phyloP scores from a whole-genome alignment of 2,797 vertebrate genomes.

The Pogonophryne albipinna region DNA sequence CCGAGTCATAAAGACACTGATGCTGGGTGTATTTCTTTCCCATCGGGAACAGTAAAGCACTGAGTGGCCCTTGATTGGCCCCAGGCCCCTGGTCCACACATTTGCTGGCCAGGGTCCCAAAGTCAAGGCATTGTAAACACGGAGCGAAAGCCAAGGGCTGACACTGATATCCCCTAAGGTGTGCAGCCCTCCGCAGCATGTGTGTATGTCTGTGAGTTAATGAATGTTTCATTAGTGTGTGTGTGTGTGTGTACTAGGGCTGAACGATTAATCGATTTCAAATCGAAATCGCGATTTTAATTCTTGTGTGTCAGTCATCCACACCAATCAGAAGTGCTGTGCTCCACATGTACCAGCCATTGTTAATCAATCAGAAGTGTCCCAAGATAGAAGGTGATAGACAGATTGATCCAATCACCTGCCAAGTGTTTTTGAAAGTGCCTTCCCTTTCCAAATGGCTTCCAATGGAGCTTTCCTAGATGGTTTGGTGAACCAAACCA shows the following conservation, averaged over 20 bases:
- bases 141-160: conserved; percentile 66
- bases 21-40: conserved; percentile 33
- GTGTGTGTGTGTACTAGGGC: conserved; percentile 33
- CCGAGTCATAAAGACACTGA: background rate
- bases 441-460: no score
- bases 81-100: conserved; percentile 44
- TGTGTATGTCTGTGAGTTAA: conserved; percentile 72
- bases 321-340: no score
- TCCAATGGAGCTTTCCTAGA: no score
- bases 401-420: no score
- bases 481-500: no score
- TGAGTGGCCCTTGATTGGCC: conserved; percentile 49
- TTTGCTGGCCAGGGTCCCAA: conserved; percentile 50
- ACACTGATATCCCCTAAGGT: conserved; percentile 79
- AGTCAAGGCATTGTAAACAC: conserved; percentile 76
- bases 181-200: conserved; percentile 56
- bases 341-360: no score
- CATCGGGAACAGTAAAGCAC: conserved; percentile 57
- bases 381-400: no score
- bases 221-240: conserved; percentile 62
- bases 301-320: no score
- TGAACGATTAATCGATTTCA: no score
- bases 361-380: no score
- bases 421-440: no score
- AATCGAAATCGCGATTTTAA: no score